A percentile compares a stretch with the other conserved stretches of the same genome.
phyloP scores from a whole-genome alignment of 2,113 vertebrate genomes.

The Gymnogyps californianus region DNA sequence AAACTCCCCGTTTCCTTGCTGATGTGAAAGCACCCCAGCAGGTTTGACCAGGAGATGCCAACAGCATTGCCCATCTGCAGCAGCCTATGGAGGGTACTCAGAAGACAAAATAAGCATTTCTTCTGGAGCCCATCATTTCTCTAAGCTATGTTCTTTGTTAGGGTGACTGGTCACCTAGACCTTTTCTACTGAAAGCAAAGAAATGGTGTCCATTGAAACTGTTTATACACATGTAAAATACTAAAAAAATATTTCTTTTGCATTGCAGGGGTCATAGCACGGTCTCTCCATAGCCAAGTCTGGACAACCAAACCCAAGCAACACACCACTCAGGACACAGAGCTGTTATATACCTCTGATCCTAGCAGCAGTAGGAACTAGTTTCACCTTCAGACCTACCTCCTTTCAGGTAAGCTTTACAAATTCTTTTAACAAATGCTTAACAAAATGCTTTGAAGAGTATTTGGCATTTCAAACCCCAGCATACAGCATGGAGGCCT shows the following conservation, averaged over 20 bases:
- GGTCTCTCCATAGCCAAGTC: not conserved
- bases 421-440: not conserved
- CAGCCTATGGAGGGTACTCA: not conserved
- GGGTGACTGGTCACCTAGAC: not conserved
- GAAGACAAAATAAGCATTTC: not conserved
- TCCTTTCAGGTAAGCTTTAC: not conserved
- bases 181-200: not conserved
- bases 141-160: not conserved
- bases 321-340: not conserved
- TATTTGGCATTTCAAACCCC: not conserved
- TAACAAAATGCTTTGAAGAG: not conserved
- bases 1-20: not conserved
- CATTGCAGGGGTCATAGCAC: not conserved
- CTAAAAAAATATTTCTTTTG: not conserved
- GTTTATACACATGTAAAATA: not conserved
- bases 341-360: not conserved
- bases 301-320: not conserved
- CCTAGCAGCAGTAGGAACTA: not conserved
- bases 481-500: not conserved
- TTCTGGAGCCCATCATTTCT: not conserved
- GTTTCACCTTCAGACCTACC: not conserved
- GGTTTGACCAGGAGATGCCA: not conserved
- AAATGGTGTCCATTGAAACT: not conserved
- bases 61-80: not conserved
- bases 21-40: not conserved